phyloP scores from a whole-genome alignment of 1,140 invertebrate genomes.

The Lamellibrachia luymesi region DNA sequence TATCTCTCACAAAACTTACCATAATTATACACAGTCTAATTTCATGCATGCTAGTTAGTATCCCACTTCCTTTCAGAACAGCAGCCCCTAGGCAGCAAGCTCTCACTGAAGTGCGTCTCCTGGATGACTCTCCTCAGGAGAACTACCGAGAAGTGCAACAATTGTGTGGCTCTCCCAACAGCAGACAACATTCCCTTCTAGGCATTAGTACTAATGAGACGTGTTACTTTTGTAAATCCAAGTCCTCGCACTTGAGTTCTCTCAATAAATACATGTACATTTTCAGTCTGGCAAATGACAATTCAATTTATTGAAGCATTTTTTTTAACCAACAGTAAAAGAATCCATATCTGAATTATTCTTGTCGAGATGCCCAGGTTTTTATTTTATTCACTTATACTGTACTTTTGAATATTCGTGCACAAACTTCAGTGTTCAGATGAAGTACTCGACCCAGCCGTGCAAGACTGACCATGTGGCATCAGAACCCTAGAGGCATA shows the following conservation, averaged over 20 bases:
- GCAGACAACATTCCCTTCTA: not conserved
- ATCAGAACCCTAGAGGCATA: not conserved
- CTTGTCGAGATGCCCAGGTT: not conserved
- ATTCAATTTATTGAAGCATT: not conserved
- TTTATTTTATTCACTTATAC: not conserved
- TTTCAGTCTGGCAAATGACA: not conserved
- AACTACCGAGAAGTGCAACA: not conserved
- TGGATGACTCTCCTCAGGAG: not conserved
- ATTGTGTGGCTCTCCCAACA: not conserved
- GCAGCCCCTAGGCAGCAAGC: too few species aligned
- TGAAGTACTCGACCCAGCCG: too few species aligned
- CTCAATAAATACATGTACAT: not conserved
- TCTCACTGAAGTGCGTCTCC: too few species aligned
- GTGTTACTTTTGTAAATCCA: not conserved
- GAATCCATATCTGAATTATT: not conserved
- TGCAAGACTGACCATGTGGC: not conserved
- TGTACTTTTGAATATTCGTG: not conserved
- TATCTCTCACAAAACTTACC: not conserved
- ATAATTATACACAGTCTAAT: not conserved
- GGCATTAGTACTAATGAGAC: not conserved
- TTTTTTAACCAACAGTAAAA: not conserved
- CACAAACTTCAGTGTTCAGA: too few species aligned
- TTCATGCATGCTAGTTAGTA: not conserved
- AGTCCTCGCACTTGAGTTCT: not conserved
- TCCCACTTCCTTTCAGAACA: not conserved